phyloP scores from a whole-genome alignment of 1,140 invertebrate species.

The Nylanderia fulva region DNA sequence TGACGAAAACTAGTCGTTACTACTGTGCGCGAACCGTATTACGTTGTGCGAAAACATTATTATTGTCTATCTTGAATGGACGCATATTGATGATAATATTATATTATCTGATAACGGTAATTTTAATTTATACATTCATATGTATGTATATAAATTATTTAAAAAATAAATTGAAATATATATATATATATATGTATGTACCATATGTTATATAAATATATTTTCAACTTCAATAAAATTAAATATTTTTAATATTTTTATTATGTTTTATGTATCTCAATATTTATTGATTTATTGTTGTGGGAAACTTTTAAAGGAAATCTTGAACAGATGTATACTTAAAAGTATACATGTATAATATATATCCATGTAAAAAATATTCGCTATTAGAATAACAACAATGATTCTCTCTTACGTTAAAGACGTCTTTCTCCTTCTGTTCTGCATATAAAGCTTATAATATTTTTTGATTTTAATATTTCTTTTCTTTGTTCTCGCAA shows the following conservation, averaged over 20 bases:
- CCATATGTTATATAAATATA: too few relatives aligned
- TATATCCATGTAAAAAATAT: background rate
- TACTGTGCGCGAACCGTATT: background rate
- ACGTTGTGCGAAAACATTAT: conserved; percentile 4
- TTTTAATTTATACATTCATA: too few relatives aligned
- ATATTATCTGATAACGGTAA: background rate
- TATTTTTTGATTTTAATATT: background rate
- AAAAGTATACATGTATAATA: background rate
- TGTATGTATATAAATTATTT: too few relatives aligned
- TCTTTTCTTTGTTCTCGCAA: background rate
- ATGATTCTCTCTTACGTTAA: background rate
- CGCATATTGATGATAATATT: background rate
- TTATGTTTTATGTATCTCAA: background rate
- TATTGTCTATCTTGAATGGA: background rate
- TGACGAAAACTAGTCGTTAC: conserved; percentile 22
- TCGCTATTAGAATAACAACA: background rate
- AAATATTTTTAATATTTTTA: background rate
- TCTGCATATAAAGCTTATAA: background rate
- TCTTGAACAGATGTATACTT: background rate
- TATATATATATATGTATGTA: too few relatives aligned
- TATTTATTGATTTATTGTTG: background rate
- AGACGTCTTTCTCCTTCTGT: background rate
- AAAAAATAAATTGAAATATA: too few relatives aligned
- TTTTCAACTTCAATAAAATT: too few relatives aligned
- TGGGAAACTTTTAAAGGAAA: background rate